phyloP scores from a whole-genome alignment of 2,797 vertebrate genomes.

The Thripadectes ignobilis region DNA sequence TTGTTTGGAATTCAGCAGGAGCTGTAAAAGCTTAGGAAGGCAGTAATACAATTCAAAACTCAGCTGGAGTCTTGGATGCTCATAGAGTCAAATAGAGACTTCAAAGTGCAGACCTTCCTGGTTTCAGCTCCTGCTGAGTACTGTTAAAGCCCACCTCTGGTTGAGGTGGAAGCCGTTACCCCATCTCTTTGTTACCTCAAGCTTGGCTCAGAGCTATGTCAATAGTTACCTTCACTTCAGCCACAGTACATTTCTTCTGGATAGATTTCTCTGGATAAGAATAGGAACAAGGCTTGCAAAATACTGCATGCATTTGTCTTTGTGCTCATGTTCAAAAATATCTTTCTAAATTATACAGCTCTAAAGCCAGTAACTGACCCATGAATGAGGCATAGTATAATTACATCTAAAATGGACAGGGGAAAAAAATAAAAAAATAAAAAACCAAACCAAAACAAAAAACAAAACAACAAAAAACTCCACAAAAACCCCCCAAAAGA shows the following conservation, averaged over 20 bases:
- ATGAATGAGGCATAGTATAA: background rate
- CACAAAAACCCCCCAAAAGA: background rate
- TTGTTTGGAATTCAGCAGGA: background rate
- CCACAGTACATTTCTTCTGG: background rate
- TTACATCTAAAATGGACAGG: background rate
- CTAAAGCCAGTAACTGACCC: background rate
- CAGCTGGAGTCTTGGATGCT: background rate
- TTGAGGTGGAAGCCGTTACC: background rate
- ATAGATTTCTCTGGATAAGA: background rate
- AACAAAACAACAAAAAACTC: background rate
- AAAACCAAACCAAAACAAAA: background rate
- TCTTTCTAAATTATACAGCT: background rate
- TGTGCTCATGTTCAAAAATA: background rate
- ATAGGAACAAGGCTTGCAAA: background rate
- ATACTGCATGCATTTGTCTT: background rate
- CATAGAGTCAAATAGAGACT: background rate
- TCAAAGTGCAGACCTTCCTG: slow-evolving; percentile 5
- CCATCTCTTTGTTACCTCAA: background rate
- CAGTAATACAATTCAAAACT: background rate
- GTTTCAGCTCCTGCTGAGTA: background rate
- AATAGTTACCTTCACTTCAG: background rate
- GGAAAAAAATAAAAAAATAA: background rate
- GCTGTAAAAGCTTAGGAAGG: background rate
- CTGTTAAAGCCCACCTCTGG: background rate
- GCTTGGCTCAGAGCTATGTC: background rate